A percentile compares a stretch with the other conserved stretches of the same genome.
Evolutionary conservation across 2,113 vertebrate species (phyloP).

Genomic region (Rhinolophus ferrumequinum): DNA sequence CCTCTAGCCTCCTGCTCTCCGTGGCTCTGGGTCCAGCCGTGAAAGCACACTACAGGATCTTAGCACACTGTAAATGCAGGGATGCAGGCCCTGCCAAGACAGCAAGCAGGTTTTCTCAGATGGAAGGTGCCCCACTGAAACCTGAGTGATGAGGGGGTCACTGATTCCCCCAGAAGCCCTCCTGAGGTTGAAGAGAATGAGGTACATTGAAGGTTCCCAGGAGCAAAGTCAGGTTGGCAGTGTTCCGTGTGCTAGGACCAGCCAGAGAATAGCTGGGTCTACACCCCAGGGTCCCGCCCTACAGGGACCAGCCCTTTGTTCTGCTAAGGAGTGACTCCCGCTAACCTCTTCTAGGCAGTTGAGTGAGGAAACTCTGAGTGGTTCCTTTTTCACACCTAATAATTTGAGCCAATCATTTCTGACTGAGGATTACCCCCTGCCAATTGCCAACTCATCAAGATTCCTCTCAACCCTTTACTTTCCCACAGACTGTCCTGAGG

Average conservation of each 20-base stretch:
- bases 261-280: background rate
- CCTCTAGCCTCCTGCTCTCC: background rate
- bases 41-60: background rate
- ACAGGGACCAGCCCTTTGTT: background rate
- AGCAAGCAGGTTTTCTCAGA: background rate
- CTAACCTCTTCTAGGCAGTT: background rate
- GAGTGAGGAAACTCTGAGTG: background rate
- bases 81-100: background rate
- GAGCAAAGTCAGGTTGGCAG: background rate
- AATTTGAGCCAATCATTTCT: slow-evolving; percentile 29
- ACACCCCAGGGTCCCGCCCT: background rate
- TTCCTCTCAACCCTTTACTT: background rate
- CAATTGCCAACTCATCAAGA: background rate
- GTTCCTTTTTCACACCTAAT: slow-evolving; percentile 48
- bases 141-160: too few species aligned
- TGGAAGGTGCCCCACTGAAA: background rate
- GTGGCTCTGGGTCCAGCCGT: background rate
- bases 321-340: background rate
- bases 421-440: background rate
- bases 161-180: background rate
- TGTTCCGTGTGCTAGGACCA: background rate
- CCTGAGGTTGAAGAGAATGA: background rate
- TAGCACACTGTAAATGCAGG: background rate
- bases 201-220: background rate
- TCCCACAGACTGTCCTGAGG: background rate